Evolutionary conservation across 2,888 invertebrate species (phyloP).

Genomic region (Nymphalis c-album): DNA sequence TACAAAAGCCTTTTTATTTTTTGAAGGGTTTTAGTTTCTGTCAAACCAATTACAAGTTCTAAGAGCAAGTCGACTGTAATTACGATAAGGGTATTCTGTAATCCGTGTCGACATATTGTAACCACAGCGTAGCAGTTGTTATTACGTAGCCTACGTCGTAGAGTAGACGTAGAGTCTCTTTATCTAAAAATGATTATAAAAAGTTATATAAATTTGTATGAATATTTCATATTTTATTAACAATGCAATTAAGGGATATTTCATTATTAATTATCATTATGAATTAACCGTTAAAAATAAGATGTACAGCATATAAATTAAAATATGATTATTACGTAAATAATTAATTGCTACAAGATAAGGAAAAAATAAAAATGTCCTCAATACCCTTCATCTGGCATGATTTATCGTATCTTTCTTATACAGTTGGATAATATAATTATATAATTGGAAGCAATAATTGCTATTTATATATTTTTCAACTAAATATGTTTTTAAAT

Average conservation of each 20-base stretch:
- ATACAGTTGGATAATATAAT: no score
- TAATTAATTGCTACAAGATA: no score
- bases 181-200: background rate
- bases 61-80: background rate
- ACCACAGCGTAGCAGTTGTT: conserved; percentile 2
- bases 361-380: no score
- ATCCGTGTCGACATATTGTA: conserved; percentile 1
- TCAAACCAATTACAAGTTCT: background rate
- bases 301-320: no score
- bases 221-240: background rate
- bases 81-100: background rate
- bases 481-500: no score
- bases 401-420: no score
- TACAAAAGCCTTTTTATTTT: background rate
- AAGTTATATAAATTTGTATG: background rate
- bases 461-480: no score
- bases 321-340: no score
- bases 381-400: no score
- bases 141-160: background rate
- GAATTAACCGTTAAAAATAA: no score
- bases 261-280: background rate
- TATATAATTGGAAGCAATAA: no score
- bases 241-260: no score
- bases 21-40: background rate
- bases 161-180: background rate